phyloP scores from a whole-genome alignment of 2,797 vertebrate genomes.

The Poeciliopsis paucimaculata region DNA sequence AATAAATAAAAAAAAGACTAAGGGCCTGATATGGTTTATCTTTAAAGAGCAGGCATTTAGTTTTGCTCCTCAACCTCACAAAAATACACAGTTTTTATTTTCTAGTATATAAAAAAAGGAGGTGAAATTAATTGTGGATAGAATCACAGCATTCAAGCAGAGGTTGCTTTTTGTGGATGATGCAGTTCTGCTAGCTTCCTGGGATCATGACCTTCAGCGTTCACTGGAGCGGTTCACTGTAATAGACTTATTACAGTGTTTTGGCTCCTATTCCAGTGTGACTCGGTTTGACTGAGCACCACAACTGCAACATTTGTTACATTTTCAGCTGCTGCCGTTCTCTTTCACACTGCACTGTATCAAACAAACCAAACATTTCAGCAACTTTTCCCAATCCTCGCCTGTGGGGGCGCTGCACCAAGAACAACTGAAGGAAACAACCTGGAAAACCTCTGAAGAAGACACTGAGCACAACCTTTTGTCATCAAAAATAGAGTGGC shows the following conservation, averaged over 20 bases:
- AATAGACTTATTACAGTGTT: background rate
- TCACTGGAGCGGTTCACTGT: background rate
- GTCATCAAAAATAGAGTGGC: no score
- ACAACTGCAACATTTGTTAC: background rate
- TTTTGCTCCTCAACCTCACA: background rate
- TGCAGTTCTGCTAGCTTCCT: background rate
- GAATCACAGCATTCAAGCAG: background rate
- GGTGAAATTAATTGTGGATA: background rate
- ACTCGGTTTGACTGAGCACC: no score
- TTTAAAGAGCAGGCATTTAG: slow-evolving; percentile 17
- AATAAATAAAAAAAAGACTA: background rate
- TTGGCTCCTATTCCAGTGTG: no score
- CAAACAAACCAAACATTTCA: no score
- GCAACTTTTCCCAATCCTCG: no score
- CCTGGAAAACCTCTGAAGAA: no score
- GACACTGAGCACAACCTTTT: no score
- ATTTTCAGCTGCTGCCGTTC: background rate
- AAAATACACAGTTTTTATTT: background rate
- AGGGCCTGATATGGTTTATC: slow-evolving; percentile 11
- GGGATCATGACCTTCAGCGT: background rate
- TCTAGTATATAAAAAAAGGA: background rate
- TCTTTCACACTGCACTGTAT: no score
- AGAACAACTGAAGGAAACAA: no score
- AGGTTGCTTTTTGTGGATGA: background rate
- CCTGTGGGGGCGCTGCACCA: no score